These are phyloP conservation scores for Gymnobelideus leadbeateri DNA, from an alignment of 2,113 vertebrate genomes.

Conservation along the genomic window DNA sequence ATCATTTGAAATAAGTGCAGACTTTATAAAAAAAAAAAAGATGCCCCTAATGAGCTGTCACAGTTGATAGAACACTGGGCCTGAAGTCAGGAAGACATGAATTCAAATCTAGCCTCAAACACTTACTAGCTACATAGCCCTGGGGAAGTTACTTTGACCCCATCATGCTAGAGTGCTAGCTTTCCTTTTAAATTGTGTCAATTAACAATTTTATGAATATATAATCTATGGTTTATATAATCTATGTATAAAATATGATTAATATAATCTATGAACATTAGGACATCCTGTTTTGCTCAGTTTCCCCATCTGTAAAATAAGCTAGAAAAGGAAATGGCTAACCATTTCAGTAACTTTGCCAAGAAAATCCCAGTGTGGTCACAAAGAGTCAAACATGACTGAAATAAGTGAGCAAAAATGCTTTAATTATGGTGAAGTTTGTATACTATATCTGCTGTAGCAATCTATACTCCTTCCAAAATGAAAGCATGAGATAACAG, in stretches of 20 bases:
- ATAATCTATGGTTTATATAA: no score
- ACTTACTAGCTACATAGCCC: neutral
- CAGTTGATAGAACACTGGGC: neutral
- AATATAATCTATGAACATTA: no score
- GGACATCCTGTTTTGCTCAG: neutral
- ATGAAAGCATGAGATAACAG: neutral
- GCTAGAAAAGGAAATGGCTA: neutral
- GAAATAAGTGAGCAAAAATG: neutral
- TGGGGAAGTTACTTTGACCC: neutral
- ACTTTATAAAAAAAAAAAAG: neutral
- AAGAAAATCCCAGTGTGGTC: neutral
- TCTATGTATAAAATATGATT: no score
- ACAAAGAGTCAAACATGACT: neutral
- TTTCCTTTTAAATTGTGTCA: no score
- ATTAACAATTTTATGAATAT: no score
- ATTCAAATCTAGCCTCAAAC: neutral
- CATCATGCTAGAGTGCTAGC: no score
- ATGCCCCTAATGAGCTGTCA: neutral
- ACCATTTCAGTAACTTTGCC: neutral
- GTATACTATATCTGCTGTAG: rapidly evolving
- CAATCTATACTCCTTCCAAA: neutral
- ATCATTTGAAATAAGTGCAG: neutral
- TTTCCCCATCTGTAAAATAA: neutral
- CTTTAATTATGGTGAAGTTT: neutral
- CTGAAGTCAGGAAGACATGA: neutral